Evolutionary conservation across 2,113 vertebrate species (phyloP).

Genomic region (Sprattus sprattus): DNA sequence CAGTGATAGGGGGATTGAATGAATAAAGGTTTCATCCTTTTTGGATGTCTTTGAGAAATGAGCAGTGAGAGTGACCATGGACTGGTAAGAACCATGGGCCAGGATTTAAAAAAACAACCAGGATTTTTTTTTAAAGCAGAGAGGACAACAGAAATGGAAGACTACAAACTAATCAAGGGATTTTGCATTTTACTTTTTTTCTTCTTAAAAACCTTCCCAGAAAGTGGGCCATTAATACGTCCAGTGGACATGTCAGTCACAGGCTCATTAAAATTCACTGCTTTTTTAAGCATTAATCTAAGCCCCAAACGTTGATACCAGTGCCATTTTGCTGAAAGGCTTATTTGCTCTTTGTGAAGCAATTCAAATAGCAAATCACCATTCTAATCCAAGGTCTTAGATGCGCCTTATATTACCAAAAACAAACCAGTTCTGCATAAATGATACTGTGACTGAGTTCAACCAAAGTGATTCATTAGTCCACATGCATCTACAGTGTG

Average conservation of each 20-base stretch:
- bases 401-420: neutral
- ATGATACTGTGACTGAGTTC: neutral
- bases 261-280: neutral
- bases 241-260: neutral
- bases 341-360: neutral
- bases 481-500: neutral
- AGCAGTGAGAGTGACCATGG: neutral
- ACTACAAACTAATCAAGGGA: neutral
- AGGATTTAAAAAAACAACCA: too few relatives aligned
- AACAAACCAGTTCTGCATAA: neutral
- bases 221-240: neutral
- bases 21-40: neutral
- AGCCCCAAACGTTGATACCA: neutral
- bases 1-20: neutral
- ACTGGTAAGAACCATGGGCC: too few relatives aligned
- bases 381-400: neutral
- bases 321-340: neutral
- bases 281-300: neutral
- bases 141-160: neutral
- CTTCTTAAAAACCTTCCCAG: neutral
- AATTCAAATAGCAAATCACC: constrained; percentile 5
- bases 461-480: neutral
- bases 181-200: neutral
- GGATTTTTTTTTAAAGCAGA: neutral
- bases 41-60: neutral